Percentiles rank a stretch among this genome's conserved stretches.
phyloP scores from a whole-genome alignment of 2,113 vertebrate genomes.

The Cavia aperea region DNA sequence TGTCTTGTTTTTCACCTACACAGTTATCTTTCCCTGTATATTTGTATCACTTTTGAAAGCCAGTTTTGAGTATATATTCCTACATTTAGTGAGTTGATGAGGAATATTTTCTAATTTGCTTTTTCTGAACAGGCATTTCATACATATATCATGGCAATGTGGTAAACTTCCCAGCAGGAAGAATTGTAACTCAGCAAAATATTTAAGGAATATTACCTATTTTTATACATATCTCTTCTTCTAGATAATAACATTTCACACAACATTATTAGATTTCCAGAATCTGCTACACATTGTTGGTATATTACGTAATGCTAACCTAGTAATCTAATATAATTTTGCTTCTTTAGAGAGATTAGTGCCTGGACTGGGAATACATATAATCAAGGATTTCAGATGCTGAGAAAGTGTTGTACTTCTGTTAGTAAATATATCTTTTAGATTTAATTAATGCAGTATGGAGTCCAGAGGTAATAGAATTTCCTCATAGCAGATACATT shows the following conservation, averaged over 20 bases:
- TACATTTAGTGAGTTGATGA: conserved; percentile 70
- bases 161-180: conserved; percentile 71
- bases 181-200: conserved; percentile 73
- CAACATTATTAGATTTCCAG: conserved; percentile 66
- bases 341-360: conserved; percentile 41
- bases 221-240: conserved; percentile 79
- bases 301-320: conserved; percentile 61
- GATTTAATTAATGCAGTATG: conserved; percentile 36
- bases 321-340: conserved; percentile 58
- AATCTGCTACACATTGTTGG: conserved; percentile 69
- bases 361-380: conserved; percentile 17
- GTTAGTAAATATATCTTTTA: conserved; percentile 47
- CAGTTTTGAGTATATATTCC: conserved; percentile 75
- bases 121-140: conserved; percentile 76
- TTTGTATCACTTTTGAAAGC: conserved; percentile 75
- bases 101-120: conserved; percentile 75
- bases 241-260: conserved; percentile 72
- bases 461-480: conserved; percentile 37
- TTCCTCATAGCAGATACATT: conserved; percentile 10
- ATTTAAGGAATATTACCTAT: conserved; percentile 79
- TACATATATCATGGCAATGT: conserved; percentile 73
- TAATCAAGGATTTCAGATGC: conserved; percentile 50
- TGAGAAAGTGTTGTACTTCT: conserved; percentile 33
- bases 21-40: conserved; percentile 69
- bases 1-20: conserved; percentile 69